phyloP scores from a whole-genome alignment of 2,797 vertebrate genomes.

The Tauraco hartlaubi region DNA sequence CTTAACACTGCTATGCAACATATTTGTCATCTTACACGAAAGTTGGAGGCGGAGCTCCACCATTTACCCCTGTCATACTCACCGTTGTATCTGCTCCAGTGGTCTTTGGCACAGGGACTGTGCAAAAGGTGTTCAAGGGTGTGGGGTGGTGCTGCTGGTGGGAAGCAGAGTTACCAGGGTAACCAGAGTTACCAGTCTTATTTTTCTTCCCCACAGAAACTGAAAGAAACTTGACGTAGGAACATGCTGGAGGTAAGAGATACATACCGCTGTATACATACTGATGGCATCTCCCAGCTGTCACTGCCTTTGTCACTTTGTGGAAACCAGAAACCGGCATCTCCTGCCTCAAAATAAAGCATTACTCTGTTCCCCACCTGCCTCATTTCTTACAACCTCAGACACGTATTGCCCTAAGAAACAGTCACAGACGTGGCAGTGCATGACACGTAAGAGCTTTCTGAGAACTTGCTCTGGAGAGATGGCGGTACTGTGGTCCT shows the following conservation, averaged over 20 bases:
- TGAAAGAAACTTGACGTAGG: background rate
- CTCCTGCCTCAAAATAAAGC: background rate
- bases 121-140: background rate
- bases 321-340: background rate
- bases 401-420: background rate
- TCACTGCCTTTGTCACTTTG: background rate
- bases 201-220: background rate
- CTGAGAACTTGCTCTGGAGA: background rate
- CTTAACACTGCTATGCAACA: background rate
- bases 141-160: background rate
- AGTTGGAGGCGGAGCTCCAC: background rate
- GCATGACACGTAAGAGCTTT: background rate
- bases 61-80: background rate
- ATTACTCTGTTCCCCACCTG: background rate
- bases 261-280: background rate
- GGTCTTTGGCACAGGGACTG: background rate
- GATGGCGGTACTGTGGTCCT: background rate
- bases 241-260: background rate
- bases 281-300: background rate
- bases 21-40: background rate
- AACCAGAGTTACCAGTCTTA: background rate
- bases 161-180: background rate
- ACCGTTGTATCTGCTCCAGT: fast-evolving
- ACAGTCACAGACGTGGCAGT: background rate
- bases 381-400: background rate